Base-by-base conservation (phyloP, 1,140 invertebrate species). In the Cotesia glomerata region DNA sequence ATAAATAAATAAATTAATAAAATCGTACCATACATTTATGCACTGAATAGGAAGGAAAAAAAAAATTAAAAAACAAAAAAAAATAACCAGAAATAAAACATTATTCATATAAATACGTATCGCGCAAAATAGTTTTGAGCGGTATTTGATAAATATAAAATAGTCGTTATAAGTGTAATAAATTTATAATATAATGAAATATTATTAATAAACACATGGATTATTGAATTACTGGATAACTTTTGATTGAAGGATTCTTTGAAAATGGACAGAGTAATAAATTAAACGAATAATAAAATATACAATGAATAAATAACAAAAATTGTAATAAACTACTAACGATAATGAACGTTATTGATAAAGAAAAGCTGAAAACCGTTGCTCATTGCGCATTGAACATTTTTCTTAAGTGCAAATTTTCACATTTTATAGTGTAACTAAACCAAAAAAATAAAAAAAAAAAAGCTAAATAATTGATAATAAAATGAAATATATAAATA, bases 1-100 rank as follows among this genome's bases (percentile, higher is more conserved):
- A 84, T 76, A 76, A 76, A 45, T 45, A 39, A 39, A 39, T 39
- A 39, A 81, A 81, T 79, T 81, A 76, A 77, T 74, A 69, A 65
- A 77, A 76, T 78, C 58, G 36, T 74, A 77, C 71, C 62, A 72
- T 75, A 76, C 69, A 75, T 76, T 71, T 65, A 72, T 75, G 72
- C 75, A 76, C 74, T 75, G 75, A 63, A 73, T 74, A 75, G 51
- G 71, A 67, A 8, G n/a, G 63, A 49, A 69, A 72, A 58, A 58
- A 56, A 69, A 72, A 35, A 71, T 71, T 74, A 67, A 66, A 70
- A 52, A 49, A 64, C 36, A 74, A 52, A 66, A 75, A 76, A 13
- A 66, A 71, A 16, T 51, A 75, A 76, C 39, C 13, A 63, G 51
- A 65, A 65, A 59, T 26, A 59, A 59, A 26, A 34, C 14, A 59